Conservation (phyloP, 1,140 invertebrate species). For the Sitophilus oryzae region DNA sequence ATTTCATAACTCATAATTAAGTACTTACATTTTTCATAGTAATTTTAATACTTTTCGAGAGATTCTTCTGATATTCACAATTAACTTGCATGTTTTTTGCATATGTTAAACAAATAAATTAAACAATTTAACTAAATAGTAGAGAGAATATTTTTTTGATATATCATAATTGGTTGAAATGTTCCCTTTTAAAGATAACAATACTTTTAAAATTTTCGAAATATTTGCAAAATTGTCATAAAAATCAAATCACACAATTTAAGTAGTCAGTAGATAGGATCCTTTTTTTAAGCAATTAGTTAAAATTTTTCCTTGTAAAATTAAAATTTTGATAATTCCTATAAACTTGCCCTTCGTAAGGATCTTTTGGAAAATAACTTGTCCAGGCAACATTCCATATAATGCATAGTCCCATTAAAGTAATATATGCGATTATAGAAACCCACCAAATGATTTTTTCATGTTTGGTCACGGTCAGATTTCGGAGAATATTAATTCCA, state of each 20-base stretch:
- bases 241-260: not conserved
- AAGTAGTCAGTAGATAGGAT: not conserved
- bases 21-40: too few species aligned
- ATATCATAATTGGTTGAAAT: too few species aligned
- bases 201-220: too few species aligned
- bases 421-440: slow-evolving; percentile 68
- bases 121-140: too few species aligned
- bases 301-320: not conserved
- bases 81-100: too few species aligned
- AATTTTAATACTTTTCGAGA: too few species aligned
- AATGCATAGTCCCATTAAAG: slow-evolving; percentile 59
- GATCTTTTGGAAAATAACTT: slow-evolving; percentile 23
- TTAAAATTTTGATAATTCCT: slow-evolving; percentile 10
- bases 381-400: slow-evolving; percentile 28
- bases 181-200: too few species aligned
- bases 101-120: too few species aligned
- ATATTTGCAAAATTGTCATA: too few species aligned
- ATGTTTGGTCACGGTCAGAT: slow-evolving; percentile 79
- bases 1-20: too few species aligned
- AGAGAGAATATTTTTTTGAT: too few species aligned
- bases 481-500: slow-evolving; percentile 85
- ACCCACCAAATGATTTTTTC: slow-evolving; percentile 81
- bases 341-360: slow-evolving; percentile 8
- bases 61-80: too few species aligned
- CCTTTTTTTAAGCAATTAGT: not conserved